Percentiles rank a stretch among this genome's conserved stretches.
phyloP scores from a whole-genome alignment of 2,888 invertebrate species.

The Ophonus ardosiacus region DNA sequence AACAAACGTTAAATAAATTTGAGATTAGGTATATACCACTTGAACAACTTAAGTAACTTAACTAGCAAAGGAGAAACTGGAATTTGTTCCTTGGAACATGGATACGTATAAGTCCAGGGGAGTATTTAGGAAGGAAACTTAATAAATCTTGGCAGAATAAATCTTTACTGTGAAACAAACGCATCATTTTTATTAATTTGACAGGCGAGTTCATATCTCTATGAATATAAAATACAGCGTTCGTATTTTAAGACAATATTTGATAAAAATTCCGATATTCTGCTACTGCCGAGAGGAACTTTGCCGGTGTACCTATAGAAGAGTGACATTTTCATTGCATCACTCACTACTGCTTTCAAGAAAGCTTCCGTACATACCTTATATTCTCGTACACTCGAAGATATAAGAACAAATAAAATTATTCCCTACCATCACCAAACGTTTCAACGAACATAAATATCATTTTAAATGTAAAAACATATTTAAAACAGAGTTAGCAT shows the following conservation, averaged over 20 bases:
- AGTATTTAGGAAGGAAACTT: slow-evolving; percentile 23
- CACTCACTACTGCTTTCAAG: neutral
- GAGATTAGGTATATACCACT: slow-evolving; percentile 28
- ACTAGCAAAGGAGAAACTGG: slow-evolving; percentile 10
- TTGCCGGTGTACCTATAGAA: neutral
- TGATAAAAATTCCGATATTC: slow-evolving; percentile 30
- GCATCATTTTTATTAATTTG: slow-evolving; percentile 44
- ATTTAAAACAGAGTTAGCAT: too few species aligned
- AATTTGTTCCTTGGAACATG: neutral
- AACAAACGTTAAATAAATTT: slow-evolving; percentile 43
- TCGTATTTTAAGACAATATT: slow-evolving; percentile 12
- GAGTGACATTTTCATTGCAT: neutral
- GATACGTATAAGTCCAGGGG: slow-evolving; percentile 19
- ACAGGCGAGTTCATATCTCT: slow-evolving; percentile 36
- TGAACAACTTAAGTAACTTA: slow-evolving; percentile 41
- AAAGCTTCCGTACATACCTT: neutral
- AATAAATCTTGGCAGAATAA: slow-evolving; percentile 36
- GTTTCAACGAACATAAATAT: too few species aligned
- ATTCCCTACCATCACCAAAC: neutral
- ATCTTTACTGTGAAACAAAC: slow-evolving; percentile 22
- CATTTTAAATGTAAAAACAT: too few species aligned
- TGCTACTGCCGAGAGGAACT: neutral
- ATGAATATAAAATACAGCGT: slow-evolving; percentile 47
- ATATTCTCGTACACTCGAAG: neutral
- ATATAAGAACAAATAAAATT: neutral